These are phyloP conservation scores for Aplysia californica DNA, from an alignment of 1,140 invertebrate species.

Conservation along the genomic window DNA sequence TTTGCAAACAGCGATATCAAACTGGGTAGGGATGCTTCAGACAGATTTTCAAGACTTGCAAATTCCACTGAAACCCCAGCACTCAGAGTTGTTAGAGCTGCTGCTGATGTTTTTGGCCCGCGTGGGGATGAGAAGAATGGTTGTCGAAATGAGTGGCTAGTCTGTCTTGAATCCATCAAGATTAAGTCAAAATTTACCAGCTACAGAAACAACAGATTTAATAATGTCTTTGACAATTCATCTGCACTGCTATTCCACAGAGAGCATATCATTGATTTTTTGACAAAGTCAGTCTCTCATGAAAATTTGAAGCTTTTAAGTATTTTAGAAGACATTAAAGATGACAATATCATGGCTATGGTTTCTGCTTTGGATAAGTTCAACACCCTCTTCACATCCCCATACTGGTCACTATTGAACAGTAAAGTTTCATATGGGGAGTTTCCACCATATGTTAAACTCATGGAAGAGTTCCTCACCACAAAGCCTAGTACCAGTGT, in stretches of 20 bases:
- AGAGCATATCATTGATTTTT: neutral
- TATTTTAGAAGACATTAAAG: neutral
- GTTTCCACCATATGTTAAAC: neutral
- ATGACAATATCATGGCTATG: neutral
- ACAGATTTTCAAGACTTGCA: neutral
- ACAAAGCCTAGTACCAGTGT: neutral
- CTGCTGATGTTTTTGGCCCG: neutral
- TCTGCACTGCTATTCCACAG: neutral
- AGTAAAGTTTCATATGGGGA: neutral
- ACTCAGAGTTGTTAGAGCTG: neutral
- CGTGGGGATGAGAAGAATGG: constrained; percentile 2
- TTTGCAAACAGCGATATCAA: too few relatives aligned
- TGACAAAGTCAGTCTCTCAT: neutral
- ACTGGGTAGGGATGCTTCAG: neutral
- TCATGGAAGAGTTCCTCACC: neutral
- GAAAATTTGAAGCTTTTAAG: neutral
- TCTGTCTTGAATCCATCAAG: neutral
- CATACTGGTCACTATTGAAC: neutral
- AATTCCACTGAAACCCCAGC: neutral
- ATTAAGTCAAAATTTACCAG: neutral
- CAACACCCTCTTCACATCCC: neutral
- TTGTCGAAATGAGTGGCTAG: neutral
- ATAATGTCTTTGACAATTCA: neutral
- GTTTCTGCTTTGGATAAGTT: neutral
- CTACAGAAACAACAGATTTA: neutral